Evolutionary conservation across 1,140 invertebrate genomes (phyloP).

Genomic region (Drosophila sproati): DNA sequence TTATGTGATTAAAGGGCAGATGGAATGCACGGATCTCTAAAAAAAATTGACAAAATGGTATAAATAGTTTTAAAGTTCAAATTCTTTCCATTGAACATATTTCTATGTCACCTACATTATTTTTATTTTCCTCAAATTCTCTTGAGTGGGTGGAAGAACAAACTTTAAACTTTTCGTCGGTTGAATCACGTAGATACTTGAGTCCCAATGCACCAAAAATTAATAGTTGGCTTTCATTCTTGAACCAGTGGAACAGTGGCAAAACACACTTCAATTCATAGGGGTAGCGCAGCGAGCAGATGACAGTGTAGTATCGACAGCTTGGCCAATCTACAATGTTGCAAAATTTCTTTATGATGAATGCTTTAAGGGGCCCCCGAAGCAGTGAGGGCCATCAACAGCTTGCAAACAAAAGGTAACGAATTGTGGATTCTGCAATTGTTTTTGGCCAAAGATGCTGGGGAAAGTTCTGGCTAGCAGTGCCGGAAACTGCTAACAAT

Average conservation of each 20-base stretch:
- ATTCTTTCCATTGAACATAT: not conserved
- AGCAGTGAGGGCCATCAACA: not conserved
- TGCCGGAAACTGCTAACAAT: constrained; percentile 48
- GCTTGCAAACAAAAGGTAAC: constrained; percentile 11
- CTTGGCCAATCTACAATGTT: constrained; percentile 58
- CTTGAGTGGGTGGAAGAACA: not conserved
- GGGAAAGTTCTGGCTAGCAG: constrained; percentile 25
- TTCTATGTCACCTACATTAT: not conserved
- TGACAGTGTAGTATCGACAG: constrained; percentile 8
- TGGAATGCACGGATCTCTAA: not conserved
- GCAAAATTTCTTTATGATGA: constrained; percentile 63
- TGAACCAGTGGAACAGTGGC: constrained; percentile 27
- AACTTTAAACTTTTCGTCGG: not conserved
- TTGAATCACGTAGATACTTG: constrained; percentile 48
- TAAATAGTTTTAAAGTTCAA: not conserved
- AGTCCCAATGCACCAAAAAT: constrained; percentile 70
- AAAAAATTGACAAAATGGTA: not conserved
- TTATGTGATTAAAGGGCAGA: too few relatives aligned
- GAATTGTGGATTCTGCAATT: constrained; percentile 32
- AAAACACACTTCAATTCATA: not conserved
- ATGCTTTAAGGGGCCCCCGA: constrained; percentile 13
- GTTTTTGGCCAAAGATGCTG: constrained; percentile 8
- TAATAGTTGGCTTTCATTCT: constrained; percentile 68
- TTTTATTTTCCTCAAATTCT: too few relatives aligned
- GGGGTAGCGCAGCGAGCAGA: not conserved